phyloP scores from a whole-genome alignment of 2,113 vertebrate genomes.

The Bombycilla garrulus region DNA sequence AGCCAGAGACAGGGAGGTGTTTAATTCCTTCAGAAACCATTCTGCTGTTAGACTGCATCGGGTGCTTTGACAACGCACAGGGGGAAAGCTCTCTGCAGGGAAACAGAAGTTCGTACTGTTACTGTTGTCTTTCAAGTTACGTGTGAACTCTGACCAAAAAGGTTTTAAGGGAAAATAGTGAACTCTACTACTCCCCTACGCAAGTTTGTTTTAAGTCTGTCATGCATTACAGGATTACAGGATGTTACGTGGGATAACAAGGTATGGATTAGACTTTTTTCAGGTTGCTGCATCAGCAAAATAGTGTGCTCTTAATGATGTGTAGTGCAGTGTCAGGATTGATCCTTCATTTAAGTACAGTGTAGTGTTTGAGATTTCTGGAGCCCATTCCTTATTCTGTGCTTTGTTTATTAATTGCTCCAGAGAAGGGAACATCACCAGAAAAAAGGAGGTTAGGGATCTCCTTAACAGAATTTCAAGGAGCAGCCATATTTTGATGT shows the following conservation, averaged over 20 bases:
- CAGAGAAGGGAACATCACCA: background rate
- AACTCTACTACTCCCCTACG: background rate
- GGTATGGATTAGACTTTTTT: background rate
- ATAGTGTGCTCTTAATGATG: background rate
- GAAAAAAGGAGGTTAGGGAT: background rate
- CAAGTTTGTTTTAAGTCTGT: background rate
- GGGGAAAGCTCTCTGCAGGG: background rate
- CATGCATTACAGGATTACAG: background rate
- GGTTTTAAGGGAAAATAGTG: background rate
- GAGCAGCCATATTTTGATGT: background rate
- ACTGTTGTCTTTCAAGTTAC: background rate
- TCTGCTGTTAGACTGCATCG: background rate
- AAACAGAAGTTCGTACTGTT: background rate
- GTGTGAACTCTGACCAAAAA: fast-evolving
- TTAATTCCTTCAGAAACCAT: background rate
- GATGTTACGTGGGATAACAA: background rate
- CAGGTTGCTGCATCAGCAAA: background rate
- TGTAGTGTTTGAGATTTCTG: background rate
- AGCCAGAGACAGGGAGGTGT: background rate
- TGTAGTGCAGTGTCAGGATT: background rate
- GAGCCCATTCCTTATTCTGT: background rate
- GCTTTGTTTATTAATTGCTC: background rate
- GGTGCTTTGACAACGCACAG: background rate
- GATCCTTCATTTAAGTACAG: background rate
- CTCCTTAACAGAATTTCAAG: background rate